A percentile compares a stretch with the other conserved stretches of the same genome.
phyloP scores from a whole-genome alignment of 2,113 vertebrate species.

The Diadophis punctatus region DNA sequence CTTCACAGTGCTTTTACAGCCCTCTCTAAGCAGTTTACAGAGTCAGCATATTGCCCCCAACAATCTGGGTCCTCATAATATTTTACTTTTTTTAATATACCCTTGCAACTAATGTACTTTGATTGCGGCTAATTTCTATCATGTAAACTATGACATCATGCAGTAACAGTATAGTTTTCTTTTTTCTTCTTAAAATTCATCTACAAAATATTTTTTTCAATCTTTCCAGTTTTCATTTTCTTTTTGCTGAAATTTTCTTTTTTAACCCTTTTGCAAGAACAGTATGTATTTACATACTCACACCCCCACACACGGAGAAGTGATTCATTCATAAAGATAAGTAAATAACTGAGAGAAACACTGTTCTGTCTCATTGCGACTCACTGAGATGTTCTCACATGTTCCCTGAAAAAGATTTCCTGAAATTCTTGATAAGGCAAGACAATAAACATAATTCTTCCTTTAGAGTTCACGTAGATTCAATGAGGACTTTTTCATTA shows the following conservation, averaged over 20 bases:
- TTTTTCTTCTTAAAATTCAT: neutral
- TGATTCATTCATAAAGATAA: neutral
- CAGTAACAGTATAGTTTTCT: neutral
- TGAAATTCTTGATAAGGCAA: neutral
- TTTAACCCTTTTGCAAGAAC: neutral
- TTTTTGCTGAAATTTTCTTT: neutral
- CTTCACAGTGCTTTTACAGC: no score
- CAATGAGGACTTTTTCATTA: neutral
- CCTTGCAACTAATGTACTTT: neutral
- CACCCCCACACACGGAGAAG: neutral
- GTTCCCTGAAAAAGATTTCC: neutral
- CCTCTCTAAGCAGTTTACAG: no score
- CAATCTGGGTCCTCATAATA: no score
- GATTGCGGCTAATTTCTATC: neutral
- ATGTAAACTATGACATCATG: neutral
- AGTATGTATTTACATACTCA: neutral
- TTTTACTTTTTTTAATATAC: no score
- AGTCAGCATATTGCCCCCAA: no score
- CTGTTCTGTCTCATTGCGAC: neutral
- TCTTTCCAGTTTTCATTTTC: neutral
- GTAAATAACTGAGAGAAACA: neutral
- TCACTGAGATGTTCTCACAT: neutral
- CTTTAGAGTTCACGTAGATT: neutral
- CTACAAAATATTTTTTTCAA: neutral
- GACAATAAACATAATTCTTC: neutral